Evolutionary conservation across 2,888 invertebrate species (phyloP), one percentile per base, ranked within the genome.

Genomic region (Phrixothrix hirtus): DNA sequence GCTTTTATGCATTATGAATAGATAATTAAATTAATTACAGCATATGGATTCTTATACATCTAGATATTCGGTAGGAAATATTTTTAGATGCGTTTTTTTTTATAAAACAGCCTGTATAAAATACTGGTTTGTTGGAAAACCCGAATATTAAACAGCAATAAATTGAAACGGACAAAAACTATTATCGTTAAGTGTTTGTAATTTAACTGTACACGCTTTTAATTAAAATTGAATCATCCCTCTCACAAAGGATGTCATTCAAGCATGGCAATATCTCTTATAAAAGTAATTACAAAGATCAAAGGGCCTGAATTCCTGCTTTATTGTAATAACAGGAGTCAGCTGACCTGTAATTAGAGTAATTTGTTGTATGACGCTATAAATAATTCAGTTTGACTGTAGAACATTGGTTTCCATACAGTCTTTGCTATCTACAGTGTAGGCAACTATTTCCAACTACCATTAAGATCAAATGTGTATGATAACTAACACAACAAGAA

Each of bases 381-480:
- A 54, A 54, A 54, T 54, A 54, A 52, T 54, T 54, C 54, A 44
- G 31, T 37, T 26, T 15, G 39, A 27, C 42, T 11, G 47, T 49
- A 39, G 39, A 43, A 14, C 49, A 45, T 31, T 34, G 39, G 39
- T 27, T 49, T 16, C 36, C 27, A 29, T 36, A 32, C 34, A 14
- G 39, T 35, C 15, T 62, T 57, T 56, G 62, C 61, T 64, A 62
- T 62, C n/a, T 27, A 57, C 55, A 16, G 47, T 16, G 55, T 61
- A 58, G 61, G 61, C 68, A 73, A 72, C 72, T 72, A 72, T 72
- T 72, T 71, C 65, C 63, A 73, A 73, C 69, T 66, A 65, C 69
- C 70, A 73, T 73, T 73, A 71, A 73, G 73, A 73, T 73, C 68
- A 68, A 70, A 70, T 67, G 66, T 65, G 62, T 59, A 57, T 66